Evolutionary conservation across 2,113 vertebrate species (phyloP).

Genomic region (Oxyura jamaicensis): DNA sequence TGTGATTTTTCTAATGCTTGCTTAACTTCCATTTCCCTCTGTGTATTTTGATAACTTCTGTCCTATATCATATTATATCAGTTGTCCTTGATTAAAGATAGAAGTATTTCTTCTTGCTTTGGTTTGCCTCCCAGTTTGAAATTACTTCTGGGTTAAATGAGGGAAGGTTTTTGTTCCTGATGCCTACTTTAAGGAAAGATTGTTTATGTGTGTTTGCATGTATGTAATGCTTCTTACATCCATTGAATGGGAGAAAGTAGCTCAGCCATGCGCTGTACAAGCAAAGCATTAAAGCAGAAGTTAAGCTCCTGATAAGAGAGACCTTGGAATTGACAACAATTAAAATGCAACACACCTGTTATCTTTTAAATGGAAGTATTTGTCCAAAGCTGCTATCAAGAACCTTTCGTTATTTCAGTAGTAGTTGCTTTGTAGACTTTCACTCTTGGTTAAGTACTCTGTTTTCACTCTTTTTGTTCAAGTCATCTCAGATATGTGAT

Average conservation of each 20-base stretch:
- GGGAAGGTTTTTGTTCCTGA: background rate
- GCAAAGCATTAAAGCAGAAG: background rate
- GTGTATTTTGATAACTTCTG: background rate
- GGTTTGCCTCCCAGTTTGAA: background rate
- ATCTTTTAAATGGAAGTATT: background rate
- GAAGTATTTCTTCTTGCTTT: background rate
- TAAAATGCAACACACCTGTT: accelerated
- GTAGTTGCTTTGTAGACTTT: background rate
- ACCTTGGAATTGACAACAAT: background rate
- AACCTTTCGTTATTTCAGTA: background rate
- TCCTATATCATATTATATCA: accelerated
- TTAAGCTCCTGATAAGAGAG: accelerated
- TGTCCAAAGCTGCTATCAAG: background rate
- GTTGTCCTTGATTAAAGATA: background rate
- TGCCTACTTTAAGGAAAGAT: accelerated
- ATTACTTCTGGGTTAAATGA: background rate
- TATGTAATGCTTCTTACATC: background rate
- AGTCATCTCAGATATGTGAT: background rate
- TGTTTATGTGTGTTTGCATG: accelerated
- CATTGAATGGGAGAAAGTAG: background rate
- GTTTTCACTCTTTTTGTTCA: background rate
- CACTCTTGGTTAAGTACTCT: background rate
- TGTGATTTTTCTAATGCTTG: background rate
- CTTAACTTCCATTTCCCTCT: background rate
- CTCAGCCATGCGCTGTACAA: background rate